Base-by-base conservation (phyloP, 1,140 invertebrate species). In the Diachasma alloeum region DNA sequence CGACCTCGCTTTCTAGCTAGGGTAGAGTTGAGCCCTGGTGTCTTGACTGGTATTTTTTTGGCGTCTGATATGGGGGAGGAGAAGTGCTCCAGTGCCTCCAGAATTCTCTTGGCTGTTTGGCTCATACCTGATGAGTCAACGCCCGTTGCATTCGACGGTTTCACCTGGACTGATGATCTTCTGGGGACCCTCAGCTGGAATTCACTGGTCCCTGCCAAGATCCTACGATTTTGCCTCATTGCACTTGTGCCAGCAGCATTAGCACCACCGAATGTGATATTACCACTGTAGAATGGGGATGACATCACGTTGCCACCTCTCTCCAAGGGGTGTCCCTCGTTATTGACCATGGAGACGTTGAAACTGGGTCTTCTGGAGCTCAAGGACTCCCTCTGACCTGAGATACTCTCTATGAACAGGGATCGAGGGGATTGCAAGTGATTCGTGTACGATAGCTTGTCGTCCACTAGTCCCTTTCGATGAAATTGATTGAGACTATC, bases 281-380 rank as follows among this genome's bases (percentile, higher is more conserved):
- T 92, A n/a, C 95, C 95, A 79, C 91, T 91, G 85, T 97, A 97
- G 86, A 96, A 97, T 39, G 95, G 93, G 11, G 95, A 94, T 2
- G 84, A 82, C 22, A 88, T 77, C 5, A 56, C 17, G 1, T 82
- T 81, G 11, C 85, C 77, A 19, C 79, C 77, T 72, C 84, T 85
- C 6, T 88, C 83, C 42, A 82, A 36, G 15, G 81, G 78, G 75
- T 24, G 59, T n/a, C 48, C 48, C 9, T 75, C 75, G 24, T 84
- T 88, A 67, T 90, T 90, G 46, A 91, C 81, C 39, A 89, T 83
- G 31, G 91, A 93, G 13, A 90, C 87, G 80, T 93, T 92, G 79
- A 93, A 93, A 42, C 89, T 89, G 68, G 92, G 91, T 78, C 88
- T 87, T 73, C 90, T 90, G 74, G 88, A 88, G 80, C 90, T 91